phyloP scores from a whole-genome alignment of 2,113 vertebrate genomes.

The Piaya cayana region DNA sequence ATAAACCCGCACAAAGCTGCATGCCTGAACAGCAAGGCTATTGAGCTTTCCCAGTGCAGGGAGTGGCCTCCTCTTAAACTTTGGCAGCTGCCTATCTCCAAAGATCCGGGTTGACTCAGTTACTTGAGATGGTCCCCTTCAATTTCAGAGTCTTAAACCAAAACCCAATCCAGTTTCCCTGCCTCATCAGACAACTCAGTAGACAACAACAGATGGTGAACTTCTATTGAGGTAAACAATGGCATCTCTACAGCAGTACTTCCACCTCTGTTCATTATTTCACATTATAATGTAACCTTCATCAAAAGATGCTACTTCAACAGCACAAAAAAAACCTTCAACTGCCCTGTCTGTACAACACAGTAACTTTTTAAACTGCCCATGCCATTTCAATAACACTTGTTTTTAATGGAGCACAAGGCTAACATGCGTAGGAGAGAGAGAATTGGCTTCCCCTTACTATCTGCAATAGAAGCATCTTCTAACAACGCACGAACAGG shows the following conservation, averaged over 20 bases:
- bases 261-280: not conserved
- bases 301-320: not conserved
- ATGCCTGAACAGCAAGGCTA: not conserved
- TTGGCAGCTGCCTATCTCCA: not conserved
- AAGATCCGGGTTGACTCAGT: not conserved
- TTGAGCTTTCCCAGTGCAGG: slow-evolving; percentile 26
- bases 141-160: not conserved
- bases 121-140: not conserved
- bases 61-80: slow-evolving; percentile 7
- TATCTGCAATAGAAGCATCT: not conserved
- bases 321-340: not conserved
- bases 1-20: not conserved
- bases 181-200: not conserved
- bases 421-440: not conserved
- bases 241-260: not conserved
- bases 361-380: not conserved
- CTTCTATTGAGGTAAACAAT: not conserved
- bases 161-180: not conserved
- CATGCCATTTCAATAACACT: not conserved
- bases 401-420: not conserved
- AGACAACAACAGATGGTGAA: not conserved
- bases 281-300: not conserved
- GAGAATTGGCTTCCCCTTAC: not conserved
- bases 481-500: not conserved
- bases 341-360: not conserved